Evolutionary conservation across 1,140 invertebrate genomes (phyloP).

Genomic region (Octopus sinensis): DNA sequence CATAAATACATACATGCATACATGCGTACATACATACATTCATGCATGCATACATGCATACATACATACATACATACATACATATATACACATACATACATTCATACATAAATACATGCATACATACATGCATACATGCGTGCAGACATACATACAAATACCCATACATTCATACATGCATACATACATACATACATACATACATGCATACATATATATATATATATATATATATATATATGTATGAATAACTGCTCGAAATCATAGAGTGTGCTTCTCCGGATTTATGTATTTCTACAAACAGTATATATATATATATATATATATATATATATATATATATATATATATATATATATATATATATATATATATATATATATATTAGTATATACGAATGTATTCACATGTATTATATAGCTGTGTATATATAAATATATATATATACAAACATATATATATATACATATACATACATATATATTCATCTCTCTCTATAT

Average conservation of each 20-base stretch:
- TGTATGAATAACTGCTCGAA: background rate
- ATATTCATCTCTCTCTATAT: too few species aligned
- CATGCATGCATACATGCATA: background rate
- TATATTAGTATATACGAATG: too few species aligned
- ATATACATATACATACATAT: too few species aligned
- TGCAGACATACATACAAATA: background rate
- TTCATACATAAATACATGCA: background rate
- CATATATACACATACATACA: background rate
- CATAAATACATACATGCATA: background rate
- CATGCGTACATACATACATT: background rate
- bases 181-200: background rate
- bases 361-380: too few species aligned
- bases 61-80: background rate
- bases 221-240: slow-evolving; percentile 5
- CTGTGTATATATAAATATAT: too few species aligned
- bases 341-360: too few species aligned
- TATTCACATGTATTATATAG: too few species aligned
- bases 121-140: background rate
- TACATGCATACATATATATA: background rate
- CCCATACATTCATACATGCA: background rate
- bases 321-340: too few species aligned
- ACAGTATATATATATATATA: too few species aligned
- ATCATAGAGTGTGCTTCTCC: background rate
- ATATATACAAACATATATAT: too few species aligned
- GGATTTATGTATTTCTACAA: too few species aligned